Evolutionary conservation across 2,888 invertebrate species (phyloP).

Genomic region (Vanessa cardui): DNA sequence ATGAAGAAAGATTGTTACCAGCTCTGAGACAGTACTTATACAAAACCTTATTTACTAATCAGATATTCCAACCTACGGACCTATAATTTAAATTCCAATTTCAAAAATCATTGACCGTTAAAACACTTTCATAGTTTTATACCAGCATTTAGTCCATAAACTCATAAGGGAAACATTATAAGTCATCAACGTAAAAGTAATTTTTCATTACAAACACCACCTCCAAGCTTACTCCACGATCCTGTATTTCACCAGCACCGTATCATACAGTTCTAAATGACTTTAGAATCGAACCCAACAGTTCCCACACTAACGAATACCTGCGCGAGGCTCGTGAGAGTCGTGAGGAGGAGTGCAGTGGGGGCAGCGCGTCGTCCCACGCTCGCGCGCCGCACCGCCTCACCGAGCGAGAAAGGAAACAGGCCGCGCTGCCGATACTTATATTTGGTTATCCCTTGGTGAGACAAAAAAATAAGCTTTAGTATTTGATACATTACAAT

Average conservation of each 20-base stretch:
- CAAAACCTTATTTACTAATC: neutral
- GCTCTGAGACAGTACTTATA: conserved; percentile 91
- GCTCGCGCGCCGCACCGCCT: conserved; percentile 77
- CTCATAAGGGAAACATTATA: too few relatives aligned
- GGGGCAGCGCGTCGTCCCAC: conserved; percentile 81
- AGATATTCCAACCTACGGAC: neutral
- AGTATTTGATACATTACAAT: too few relatives aligned
- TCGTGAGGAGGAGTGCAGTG: conserved; percentile 69
- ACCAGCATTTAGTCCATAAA: too few relatives aligned
- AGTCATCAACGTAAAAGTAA: too few relatives aligned
- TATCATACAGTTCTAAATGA: conserved; percentile 9
- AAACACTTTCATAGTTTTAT: too few relatives aligned
- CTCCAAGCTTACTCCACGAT: neutral
- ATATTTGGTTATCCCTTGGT: conserved; percentile 95
- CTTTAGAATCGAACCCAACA: conserved; percentile 51
- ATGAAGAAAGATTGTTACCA: conserved; percentile 93
- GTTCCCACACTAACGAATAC: conserved; percentile 92
- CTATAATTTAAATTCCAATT: neutral
- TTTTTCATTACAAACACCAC: neutral
- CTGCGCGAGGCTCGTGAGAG: conserved; percentile 79
- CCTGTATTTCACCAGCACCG: conserved; percentile 32
- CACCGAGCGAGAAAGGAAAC: conserved; percentile 91
- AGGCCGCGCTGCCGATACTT: conserved; percentile 94
- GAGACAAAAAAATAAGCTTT: conserved; percentile 44
- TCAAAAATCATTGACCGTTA: too few relatives aligned